Conservation (phyloP, 2,113 vertebrate species). For the Lepisosteus osseus region DNA sequence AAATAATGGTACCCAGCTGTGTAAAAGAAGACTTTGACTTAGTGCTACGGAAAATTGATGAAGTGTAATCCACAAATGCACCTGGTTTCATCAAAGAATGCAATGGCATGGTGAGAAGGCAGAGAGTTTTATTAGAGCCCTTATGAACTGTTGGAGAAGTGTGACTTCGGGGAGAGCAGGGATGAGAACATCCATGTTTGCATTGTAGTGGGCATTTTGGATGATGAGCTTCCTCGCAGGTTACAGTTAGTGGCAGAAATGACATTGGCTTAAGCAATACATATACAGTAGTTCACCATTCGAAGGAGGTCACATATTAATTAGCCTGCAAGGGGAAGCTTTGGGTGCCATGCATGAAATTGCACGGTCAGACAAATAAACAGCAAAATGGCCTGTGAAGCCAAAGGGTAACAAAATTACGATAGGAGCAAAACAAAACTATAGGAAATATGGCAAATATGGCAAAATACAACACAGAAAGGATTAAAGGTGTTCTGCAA, state of each 20-base stretch:
- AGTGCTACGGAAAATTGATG: slow-evolving; percentile 3
- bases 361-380: too few species aligned
- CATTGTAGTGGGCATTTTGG: slow-evolving; percentile 20
- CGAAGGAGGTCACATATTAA: neutral
- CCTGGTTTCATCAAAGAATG: slow-evolving; percentile 9
- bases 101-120: too few species aligned
- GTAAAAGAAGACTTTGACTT: neutral
- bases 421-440: too few species aligned
- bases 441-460: too few species aligned
- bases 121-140: neutral
- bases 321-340: slow-evolving; percentile 9
- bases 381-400: too few species aligned
- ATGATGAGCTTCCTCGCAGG: slow-evolving; percentile 10
- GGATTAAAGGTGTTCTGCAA: too few species aligned
- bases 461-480: neutral
- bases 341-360: too few species aligned
- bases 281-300: slow-evolving; percentile 11
- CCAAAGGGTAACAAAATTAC: too few species aligned
- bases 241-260: slow-evolving; percentile 4
- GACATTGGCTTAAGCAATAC: slow-evolving; percentile 12
- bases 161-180: slow-evolving; percentile 12
- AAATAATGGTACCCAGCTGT: neutral
- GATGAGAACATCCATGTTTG: slow-evolving; percentile 13
- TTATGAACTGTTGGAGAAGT: slow-evolving; percentile 21
- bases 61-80: slow-evolving; percentile 12